A percentile compares a stretch with the other conserved stretches of the same genome.
phyloP scores from a whole-genome alignment of 2,113 vertebrate genomes.

The Callaeas wilsoni region DNA sequence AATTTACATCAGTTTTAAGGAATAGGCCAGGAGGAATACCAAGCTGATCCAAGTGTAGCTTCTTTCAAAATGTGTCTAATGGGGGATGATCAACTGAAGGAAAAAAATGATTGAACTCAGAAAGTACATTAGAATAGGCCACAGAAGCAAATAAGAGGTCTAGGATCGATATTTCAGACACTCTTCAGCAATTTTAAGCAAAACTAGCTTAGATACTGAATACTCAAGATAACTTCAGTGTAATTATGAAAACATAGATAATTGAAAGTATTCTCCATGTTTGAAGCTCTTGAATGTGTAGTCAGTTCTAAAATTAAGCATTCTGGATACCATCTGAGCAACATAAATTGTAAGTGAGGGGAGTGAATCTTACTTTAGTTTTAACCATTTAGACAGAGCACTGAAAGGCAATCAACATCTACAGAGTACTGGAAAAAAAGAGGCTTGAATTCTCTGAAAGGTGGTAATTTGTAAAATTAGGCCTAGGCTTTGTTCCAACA shows the following conservation, averaged over 20 bases:
- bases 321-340: not conserved
- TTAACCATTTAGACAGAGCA: not conserved
- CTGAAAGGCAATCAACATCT: not conserved
- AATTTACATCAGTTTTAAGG: not conserved
- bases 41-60: not conserved
- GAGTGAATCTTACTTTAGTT: not conserved
- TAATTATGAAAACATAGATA: not conserved
- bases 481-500: not conserved
- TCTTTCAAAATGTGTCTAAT: not conserved
- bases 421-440: not conserved
- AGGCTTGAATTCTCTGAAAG: not conserved
- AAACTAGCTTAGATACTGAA: not conserved
- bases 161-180: not conserved
- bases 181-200: not conserved
- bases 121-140: not conserved
- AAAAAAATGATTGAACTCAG: not conserved
- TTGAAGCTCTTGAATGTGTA: not conserved
- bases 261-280: not conserved
- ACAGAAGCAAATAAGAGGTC: not conserved
- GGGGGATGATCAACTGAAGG: not conserved
- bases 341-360: not conserved
- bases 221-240: not conserved
- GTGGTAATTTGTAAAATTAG: not conserved
- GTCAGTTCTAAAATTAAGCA: not conserved
- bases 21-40: not conserved